These are phyloP conservation scores for Nematolebias whitei DNA, from an alignment of 2,113 vertebrate species.

Conservation along the genomic window DNA sequence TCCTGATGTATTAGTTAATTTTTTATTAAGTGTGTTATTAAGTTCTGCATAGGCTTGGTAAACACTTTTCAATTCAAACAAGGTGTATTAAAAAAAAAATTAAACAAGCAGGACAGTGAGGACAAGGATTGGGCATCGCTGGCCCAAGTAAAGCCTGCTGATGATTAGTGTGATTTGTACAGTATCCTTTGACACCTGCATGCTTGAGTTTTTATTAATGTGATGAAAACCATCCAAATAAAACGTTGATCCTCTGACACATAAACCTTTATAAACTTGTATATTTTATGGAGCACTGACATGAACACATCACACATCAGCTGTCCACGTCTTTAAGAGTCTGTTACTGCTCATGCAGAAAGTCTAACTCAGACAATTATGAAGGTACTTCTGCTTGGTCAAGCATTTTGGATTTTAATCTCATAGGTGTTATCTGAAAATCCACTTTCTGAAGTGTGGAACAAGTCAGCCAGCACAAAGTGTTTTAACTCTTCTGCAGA, in stretches of 20 bases:
- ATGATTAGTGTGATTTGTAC: conserved; percentile 7
- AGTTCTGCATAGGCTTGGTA: too few relatives aligned
- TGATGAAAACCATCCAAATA: not conserved
- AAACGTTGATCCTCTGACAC: not conserved
- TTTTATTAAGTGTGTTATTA: too few relatives aligned
- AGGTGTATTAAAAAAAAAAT: too few relatives aligned
- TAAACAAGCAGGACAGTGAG: too few relatives aligned
- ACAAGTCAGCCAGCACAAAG: conserved; percentile 23
- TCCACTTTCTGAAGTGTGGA: conserved; percentile 48
- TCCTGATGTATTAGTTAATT: too few relatives aligned
- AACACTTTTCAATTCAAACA: too few relatives aligned
- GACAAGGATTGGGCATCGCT: too few relatives aligned
- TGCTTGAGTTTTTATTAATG: not conserved
- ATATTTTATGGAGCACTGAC: not conserved
- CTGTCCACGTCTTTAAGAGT: conserved; percentile 17
- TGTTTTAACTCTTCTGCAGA: conserved; percentile 4
- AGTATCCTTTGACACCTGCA: not conserved
- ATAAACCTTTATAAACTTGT: not conserved
- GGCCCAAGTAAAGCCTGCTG: not conserved
- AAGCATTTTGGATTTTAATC: conserved; percentile 70
- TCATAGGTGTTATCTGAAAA: conserved; percentile 63
- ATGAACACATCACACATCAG: conserved; percentile 8
- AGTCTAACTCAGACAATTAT: conserved; percentile 60
- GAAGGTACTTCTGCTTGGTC: conserved; percentile 63
- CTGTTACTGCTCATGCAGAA: conserved; percentile 38